phyloP scores from a whole-genome alignment of 1,140 invertebrate genomes.

The Cherax quadricarinatus region DNA sequence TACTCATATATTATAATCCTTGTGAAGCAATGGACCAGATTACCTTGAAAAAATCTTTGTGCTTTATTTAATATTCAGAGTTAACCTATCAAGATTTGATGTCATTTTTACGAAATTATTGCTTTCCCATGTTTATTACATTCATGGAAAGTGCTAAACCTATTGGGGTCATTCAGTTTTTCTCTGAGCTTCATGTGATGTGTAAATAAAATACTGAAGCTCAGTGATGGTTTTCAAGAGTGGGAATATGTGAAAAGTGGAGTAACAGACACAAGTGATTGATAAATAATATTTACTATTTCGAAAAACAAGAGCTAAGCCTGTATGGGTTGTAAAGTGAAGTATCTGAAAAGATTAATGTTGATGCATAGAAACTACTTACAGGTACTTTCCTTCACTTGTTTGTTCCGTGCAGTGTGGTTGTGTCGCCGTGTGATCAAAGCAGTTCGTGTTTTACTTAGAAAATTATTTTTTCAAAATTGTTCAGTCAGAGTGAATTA shows the following conservation, averaged over 20 bases:
- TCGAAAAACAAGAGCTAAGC: too few species aligned
- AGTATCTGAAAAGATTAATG: not conserved
- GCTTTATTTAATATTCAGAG: not conserved
- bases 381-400: not conserved
- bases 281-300: too few species aligned
- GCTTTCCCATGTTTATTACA: not conserved
- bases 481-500: not conserved
- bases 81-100: not conserved
- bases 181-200: not conserved
- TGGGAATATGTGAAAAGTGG: not conserved
- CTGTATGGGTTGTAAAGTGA: too few species aligned
- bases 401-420: not conserved
- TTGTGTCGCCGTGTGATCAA: slow-evolving; percentile 17
- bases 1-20: not conserved
- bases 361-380: not conserved
- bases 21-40: not conserved
- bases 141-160: too few species aligned
- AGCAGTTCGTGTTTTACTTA: slow-evolving; percentile 29
- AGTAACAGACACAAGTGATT: not conserved
- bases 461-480: not conserved
- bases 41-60: not conserved
- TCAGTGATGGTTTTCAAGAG: not conserved
- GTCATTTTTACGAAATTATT: slow-evolving; percentile 2
- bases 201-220: not conserved
- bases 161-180: too few species aligned